Evolutionary conservation across 2,888 invertebrate genomes (phyloP).

Genomic region (Dynastes grantii): DNA sequence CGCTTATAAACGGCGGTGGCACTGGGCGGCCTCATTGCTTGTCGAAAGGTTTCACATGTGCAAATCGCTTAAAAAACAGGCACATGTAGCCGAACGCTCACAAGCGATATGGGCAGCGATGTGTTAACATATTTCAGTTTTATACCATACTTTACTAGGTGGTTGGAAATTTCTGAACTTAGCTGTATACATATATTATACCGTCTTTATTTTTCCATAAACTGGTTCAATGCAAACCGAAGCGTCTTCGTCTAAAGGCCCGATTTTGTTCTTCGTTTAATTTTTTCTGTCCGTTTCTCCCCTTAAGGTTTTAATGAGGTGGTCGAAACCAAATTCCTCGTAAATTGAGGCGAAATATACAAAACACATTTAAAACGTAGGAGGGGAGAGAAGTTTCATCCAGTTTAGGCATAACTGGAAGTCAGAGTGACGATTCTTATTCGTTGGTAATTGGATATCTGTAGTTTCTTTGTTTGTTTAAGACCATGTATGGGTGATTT

Average conservation of each 20-base stretch:
- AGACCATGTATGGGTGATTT: not conserved
- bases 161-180: too few relatives aligned
- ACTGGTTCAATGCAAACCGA: too few relatives aligned
- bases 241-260: not conserved
- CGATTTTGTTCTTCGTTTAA: conserved; percentile 6
- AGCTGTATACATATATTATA: too few relatives aligned
- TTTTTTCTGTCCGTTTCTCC: conserved; percentile 17
- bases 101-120: too few relatives aligned
- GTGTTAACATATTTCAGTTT: too few relatives aligned
- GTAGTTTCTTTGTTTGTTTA: conserved; percentile 34
- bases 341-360: conserved; percentile 42
- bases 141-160: too few relatives aligned
- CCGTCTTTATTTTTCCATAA: too few relatives aligned
- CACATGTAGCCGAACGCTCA: too few relatives aligned
- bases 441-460: conserved; percentile 30
- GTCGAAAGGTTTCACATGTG: too few relatives aligned
- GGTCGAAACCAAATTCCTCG: conserved; percentile 33
- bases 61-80: too few relatives aligned
- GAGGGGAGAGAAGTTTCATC: conserved; percentile 8
- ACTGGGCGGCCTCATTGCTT: too few relatives aligned
- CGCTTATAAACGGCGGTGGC: too few relatives aligned
- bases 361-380: conserved; percentile 44
- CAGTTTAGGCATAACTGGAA: conserved; percentile 35
- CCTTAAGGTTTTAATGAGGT: conserved; percentile 35
- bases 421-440: conserved; percentile 8